Conservation (phyloP, 2,113 vertebrate genomes). For the Siniperca knerii region DNA sequence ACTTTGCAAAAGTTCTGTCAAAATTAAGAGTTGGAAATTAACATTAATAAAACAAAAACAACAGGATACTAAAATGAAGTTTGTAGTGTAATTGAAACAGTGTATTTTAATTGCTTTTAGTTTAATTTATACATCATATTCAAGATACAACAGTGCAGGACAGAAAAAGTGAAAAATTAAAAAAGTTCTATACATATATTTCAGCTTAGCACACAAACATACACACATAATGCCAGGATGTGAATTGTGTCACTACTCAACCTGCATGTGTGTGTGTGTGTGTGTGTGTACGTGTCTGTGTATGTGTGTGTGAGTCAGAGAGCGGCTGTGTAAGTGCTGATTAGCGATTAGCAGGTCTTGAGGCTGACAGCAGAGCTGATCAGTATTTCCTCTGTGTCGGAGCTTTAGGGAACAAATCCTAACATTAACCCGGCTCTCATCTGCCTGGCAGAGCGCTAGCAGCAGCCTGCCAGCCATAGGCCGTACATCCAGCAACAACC, state of each 20-base stretch:
- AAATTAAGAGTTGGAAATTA: background rate
- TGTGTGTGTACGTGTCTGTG: slow-evolving; percentile 19
- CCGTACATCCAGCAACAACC: slow-evolving; percentile 75
- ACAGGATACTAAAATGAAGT: background rate
- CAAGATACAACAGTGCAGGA: background rate
- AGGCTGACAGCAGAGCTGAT: slow-evolving; percentile 78
- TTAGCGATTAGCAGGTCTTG: slow-evolving; percentile 81
- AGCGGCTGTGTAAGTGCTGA: slow-evolving; percentile 76
- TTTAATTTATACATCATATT: background rate
- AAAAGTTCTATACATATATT: slow-evolving; percentile 29
- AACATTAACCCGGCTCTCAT: slow-evolving; percentile 85
- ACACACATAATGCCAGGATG: background rate
- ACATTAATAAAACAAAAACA: background rate
- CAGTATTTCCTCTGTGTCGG: slow-evolving; percentile 81
- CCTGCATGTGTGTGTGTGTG: slow-evolving; percentile 19
- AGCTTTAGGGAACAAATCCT: slow-evolving; percentile 86
- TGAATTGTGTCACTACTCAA: slow-evolving; percentile 24
- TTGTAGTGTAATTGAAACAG: background rate
- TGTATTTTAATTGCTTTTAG: background rate
- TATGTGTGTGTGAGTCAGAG: slow-evolving; percentile 49
- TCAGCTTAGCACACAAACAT: slow-evolving; percentile 10
- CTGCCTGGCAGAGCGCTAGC: slow-evolving; percentile 80
- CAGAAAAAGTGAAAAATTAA: slow-evolving; percentile 4
- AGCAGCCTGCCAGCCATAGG: slow-evolving; percentile 81
- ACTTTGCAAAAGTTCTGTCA: background rate